Base-by-base conservation (phyloP, 2,797 vertebrate genomes). In the Sebastes minor region DNA sequence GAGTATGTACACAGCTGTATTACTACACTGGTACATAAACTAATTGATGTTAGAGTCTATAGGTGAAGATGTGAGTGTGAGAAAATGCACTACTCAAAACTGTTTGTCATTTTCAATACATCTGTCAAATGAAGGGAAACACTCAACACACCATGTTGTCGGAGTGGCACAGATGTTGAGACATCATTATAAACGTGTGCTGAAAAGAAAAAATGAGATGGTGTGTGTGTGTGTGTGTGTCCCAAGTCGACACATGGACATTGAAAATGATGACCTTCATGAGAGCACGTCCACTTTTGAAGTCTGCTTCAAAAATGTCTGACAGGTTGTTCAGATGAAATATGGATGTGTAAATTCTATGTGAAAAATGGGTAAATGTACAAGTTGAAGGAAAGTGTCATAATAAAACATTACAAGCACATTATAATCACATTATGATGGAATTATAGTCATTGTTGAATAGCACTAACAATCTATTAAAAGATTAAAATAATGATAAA, bases 301-400 rank as follows among this genome's bases (percentile, higher is more conserved):
- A 93, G 85, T 81, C 49, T 68, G 69, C 85, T 89, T 92, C 91
- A 92, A 92, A 93, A 93, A 76, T 92, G 90, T 80, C 81, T 80
- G 66, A 65, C n/a, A 67, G 56, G 63, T 64, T 77, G 62, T 70
- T 78, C 30, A 1, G 25, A 85, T 91, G 82, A 86, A 77, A 80
- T 78, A 80, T 88, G 80, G 61, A 86, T 27, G 57, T 80, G 55
- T 77, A 56, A 61, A 72, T 85, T 68, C 70, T 71, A 52, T 73
- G 78, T 83, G 84, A 73, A 74, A 64, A 72, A 86, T 82, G 83
- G 46, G 62, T 57, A 63, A 25, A 67, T 76, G 49, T 53, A 22
- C 0, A 65, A 75, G 49, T 66, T 67, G 74, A 80, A 71, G 53
- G 38, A 78, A 68, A 81, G 61, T 73, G 76, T 74, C 73, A 85